Evolutionary conservation across 2,113 vertebrate species (phyloP).

Genomic region (Carassius auratus): DNA sequence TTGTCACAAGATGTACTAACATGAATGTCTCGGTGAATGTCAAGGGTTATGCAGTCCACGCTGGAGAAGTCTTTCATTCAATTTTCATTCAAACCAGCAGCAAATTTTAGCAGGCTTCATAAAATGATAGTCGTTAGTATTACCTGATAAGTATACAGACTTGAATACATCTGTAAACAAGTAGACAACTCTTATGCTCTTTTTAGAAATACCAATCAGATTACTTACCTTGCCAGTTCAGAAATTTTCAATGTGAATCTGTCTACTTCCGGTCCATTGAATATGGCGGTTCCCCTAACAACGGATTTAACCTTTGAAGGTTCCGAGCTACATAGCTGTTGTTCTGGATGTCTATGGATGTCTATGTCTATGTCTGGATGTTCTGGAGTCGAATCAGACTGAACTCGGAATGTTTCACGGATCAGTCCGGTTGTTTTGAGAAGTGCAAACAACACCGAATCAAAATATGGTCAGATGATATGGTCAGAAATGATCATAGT

Average conservation of each 20-base stretch:
- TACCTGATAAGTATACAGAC: neutral
- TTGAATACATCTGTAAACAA: neutral
- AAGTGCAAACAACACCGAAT: neutral
- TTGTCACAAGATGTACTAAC: neutral
- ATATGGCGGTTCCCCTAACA: neutral
- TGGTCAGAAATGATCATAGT: neutral
- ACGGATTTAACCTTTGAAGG: constrained; percentile 43
- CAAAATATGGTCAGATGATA: neutral
- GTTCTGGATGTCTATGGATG: too few species aligned
- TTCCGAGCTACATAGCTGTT: neutral
- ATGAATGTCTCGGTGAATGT: too few species aligned
- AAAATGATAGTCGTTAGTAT: neutral
- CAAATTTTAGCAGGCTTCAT: neutral
- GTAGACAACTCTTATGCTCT: neutral
- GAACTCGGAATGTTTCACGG: neutral
- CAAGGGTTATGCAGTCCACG: neutral
- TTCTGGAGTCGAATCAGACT: neutral
- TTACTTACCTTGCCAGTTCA: neutral
- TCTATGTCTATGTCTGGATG: too few species aligned
- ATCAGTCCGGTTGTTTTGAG: neutral
- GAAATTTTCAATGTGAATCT: constrained; percentile 72
- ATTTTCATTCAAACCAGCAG: constrained; percentile 10
- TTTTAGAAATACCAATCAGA: neutral
- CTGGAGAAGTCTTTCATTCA: neutral
- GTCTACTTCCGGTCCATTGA: constrained; percentile 54